Percentiles rank a stretch among this genome's conserved stretches.
Evolutionary conservation across 2,888 invertebrate genomes (phyloP).

Genomic region (Byasa hedistus): DNA sequence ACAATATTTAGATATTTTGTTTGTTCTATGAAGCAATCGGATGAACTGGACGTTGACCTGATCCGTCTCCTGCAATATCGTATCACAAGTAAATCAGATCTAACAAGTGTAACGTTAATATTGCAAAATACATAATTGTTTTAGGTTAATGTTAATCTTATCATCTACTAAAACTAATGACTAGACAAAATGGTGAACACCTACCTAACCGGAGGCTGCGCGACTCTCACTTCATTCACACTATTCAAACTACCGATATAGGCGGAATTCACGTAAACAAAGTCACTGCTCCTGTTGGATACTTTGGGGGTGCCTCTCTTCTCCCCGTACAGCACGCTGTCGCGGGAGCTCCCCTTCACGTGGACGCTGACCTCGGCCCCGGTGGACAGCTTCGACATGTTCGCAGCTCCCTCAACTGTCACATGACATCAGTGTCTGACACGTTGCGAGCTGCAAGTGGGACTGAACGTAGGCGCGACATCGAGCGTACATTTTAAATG

Average conservation of each 20-base stretch:
- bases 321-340: conserved; percentile 31
- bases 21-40: no score
- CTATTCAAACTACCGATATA: conserved; percentile 57
- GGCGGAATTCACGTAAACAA: conserved; percentile 61
- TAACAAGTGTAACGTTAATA: no score
- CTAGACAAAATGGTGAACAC: conserved; percentile 14
- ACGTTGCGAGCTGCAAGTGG: neutral
- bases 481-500: conserved; percentile 27
- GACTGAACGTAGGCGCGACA: conserved; percentile 27
- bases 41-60: no score
- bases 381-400: conserved; percentile 34
- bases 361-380: conserved; percentile 30
- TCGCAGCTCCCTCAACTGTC: conserved; percentile 8
- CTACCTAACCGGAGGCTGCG: conserved; percentile 51
- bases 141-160: no score
- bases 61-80: no score
- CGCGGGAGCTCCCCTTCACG: conserved; percentile 35
- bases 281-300: conserved; percentile 46
- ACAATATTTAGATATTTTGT: no score
- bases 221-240: conserved; percentile 40
- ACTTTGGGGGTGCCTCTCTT: conserved; percentile 33
- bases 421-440: neutral
- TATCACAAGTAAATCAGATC: no score
- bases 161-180: no score
- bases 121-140: no score